Percentiles rank a stretch among this genome's conserved stretches.
phyloP scores from a whole-genome alignment of 2,113 vertebrate species.

The Pteronura brasiliensis region DNA sequence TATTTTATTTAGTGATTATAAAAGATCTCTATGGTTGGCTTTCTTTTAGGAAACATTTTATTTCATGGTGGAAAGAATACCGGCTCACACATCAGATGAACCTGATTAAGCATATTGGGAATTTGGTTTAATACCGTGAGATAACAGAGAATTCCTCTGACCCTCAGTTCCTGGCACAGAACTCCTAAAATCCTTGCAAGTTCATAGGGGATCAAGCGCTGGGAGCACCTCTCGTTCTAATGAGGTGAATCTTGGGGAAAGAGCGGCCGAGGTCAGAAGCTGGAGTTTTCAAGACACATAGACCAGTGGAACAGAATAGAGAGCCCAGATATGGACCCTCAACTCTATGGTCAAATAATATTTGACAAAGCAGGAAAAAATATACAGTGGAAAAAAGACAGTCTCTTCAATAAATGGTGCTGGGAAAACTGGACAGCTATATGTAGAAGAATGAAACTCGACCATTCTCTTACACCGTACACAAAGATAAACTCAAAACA shows the following conservation, averaged over 20 bases:
- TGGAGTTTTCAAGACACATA: not conserved
- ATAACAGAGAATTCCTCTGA: not conserved
- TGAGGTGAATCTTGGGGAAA: not conserved
- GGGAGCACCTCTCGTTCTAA: not conserved
- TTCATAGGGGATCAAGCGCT: not conserved
- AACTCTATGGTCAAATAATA: too few species aligned
- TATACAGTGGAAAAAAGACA: too few species aligned
- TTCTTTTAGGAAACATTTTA: not conserved
- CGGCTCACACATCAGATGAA: not conserved
- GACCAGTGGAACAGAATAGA: too few species aligned
- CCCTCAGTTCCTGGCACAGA: not conserved
- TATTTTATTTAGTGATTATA: not conserved
- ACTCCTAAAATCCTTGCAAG: not conserved
- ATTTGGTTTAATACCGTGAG: fast-evolving
- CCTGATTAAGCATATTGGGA: fast-evolving
- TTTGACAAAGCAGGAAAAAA: too few species aligned
- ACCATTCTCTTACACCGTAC: too few species aligned
- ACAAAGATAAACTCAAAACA: too few species aligned
- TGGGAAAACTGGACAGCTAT: too few species aligned
- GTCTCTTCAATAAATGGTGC: too few species aligned
- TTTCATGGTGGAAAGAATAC: fast-evolving
- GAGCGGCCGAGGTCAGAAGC: not conserved
- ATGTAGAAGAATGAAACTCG: too few species aligned
- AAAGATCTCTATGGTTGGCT: not conserved
- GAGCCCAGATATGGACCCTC: too few species aligned